Percentiles rank a stretch among this genome's conserved stretches.
phyloP scores from a whole-genome alignment of 2,113 vertebrate genomes.

The Pavo muticus region DNA sequence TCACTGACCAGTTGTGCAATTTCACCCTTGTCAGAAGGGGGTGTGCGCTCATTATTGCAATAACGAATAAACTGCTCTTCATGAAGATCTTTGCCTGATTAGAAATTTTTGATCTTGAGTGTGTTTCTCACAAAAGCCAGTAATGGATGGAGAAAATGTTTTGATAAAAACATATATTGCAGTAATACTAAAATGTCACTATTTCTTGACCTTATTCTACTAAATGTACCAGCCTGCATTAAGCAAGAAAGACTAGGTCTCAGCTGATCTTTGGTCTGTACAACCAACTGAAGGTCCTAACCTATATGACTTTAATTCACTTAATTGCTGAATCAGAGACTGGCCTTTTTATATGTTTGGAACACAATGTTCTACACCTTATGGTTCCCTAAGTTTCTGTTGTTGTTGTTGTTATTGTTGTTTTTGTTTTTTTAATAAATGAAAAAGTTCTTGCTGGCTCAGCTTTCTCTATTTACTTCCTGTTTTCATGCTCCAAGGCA shows the following conservation, averaged over 20 bases:
- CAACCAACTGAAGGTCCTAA: not conserved
- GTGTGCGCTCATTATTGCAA: no score
- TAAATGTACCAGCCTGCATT: not conserved
- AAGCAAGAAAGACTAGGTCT: not conserved
- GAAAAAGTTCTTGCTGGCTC: not conserved
- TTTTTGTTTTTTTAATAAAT: not conserved
- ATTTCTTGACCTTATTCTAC: not conserved
- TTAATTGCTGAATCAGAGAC: constrained; percentile 9
- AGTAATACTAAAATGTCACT: not conserved
- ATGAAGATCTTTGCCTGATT: no score
- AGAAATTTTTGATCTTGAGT: no score
- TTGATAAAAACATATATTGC: not conserved
- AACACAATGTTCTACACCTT: not conserved
- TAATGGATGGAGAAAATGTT: not conserved
- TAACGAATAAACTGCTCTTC: no score
- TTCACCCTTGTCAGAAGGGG: no score
- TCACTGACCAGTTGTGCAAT: no score
- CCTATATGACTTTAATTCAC: not conserved
- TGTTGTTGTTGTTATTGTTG: no score
- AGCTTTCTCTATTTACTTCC: not conserved
- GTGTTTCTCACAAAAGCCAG: not conserved
- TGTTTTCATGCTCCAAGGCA: not conserved
- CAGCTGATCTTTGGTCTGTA: not conserved
- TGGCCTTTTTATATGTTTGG: not conserved
- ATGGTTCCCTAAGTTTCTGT: not conserved